Conservation (phyloP, 2,113 vertebrate species). For the Cyanoliseus patagonus region DNA sequence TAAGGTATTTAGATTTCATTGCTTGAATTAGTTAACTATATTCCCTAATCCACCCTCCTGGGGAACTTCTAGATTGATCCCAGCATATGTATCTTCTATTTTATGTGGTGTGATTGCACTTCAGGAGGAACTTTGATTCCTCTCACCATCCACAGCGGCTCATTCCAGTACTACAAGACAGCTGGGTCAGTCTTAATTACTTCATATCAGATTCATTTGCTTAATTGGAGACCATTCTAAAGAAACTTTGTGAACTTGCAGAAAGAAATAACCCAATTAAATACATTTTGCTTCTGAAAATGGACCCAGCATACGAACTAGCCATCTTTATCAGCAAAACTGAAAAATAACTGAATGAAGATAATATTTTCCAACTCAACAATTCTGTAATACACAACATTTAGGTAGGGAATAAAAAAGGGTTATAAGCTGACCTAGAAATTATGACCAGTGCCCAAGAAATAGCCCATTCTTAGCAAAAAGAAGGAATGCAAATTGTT, state of each 20-base stretch:
- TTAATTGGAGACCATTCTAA: background rate
- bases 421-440: conserved; percentile 38
- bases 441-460: background rate
- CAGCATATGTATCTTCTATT: background rate
- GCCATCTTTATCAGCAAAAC: conserved; percentile 36
- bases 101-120: background rate
- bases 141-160: background rate
- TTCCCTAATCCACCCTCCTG: background rate
- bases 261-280: conserved; percentile 56
- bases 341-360: conserved; percentile 51
- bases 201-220: background rate
- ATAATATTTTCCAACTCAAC: conserved; percentile 56
- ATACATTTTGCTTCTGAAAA: conserved; percentile 23
- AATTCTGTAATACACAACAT: conserved; percentile 3
- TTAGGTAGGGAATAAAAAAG: conserved; percentile 18
- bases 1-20: background rate
- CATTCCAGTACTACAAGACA: background rate
- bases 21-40: background rate
- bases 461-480: background rate
- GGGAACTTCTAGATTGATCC: background rate
- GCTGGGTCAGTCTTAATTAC: conserved; percentile 11
- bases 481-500: background rate
- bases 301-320: background rate
- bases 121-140: background rate
- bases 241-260: conserved; percentile 27